These are phyloP conservation scores for Nephrocerus scutellatus DNA, from an alignment of 2,888 invertebrate genomes.

Conservation along the genomic window DNA sequence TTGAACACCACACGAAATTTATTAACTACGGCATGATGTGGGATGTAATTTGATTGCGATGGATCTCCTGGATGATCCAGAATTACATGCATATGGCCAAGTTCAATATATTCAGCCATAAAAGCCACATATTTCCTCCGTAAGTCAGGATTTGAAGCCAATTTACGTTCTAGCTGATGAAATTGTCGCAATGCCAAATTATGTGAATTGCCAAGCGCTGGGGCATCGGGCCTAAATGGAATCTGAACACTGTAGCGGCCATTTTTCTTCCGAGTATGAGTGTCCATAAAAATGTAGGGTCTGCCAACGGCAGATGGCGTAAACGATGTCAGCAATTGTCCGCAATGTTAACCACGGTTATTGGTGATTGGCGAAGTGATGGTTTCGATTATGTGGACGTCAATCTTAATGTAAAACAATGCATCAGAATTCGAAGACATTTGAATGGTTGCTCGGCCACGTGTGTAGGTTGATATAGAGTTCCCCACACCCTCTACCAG, in stretches of 20 bases:
- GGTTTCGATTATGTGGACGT: too few species aligned
- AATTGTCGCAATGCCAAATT: constrained; percentile 7
- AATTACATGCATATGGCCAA: constrained; percentile 13
- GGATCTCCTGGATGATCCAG: too few species aligned
- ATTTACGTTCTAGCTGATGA: constrained; percentile 6
- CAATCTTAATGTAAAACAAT: too few species aligned
- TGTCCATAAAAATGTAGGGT: constrained; percentile 20
- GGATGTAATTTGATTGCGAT: constrained; percentile 15
- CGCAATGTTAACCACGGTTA: constrained; percentile 23
- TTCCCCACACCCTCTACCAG: constrained; percentile 9
- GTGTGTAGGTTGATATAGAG: too few species aligned
- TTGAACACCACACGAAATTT: constrained; percentile 14
- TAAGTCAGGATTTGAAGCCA: constrained; percentile 1
- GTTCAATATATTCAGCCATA: constrained; percentile 5
- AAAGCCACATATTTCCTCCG: too few species aligned
- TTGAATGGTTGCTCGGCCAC: too few species aligned
- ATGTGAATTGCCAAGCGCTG: too few species aligned
- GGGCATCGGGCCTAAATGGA: constrained; percentile 1
- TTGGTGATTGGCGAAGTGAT: too few species aligned
- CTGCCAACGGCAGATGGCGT: constrained; percentile 19
- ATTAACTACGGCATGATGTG: constrained; percentile 7
- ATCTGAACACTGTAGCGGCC: constrained; percentile 11
- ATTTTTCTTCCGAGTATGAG: constrained; percentile 7
- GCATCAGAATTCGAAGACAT: too few species aligned
- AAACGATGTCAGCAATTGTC: constrained; percentile 18